A percentile compares a stretch with the other conserved stretches of the same genome.
Evolutionary conservation across 2,888 invertebrate genomes (phyloP).

Genomic region (Nasonovia ribisnigri): DNA sequence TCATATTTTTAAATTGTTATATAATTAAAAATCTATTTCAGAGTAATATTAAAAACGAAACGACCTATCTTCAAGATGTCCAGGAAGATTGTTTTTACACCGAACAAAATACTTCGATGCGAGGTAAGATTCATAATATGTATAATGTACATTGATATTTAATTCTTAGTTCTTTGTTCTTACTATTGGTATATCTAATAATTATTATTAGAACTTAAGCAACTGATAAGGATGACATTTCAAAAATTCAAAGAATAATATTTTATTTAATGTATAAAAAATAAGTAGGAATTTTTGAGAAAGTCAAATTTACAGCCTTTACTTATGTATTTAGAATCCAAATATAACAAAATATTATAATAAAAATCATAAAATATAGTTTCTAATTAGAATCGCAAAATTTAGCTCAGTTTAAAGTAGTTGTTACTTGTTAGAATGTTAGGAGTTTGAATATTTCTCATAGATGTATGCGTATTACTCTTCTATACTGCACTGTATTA

Average conservation of each 20-base stretch:
- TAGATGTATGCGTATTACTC: not conserved
- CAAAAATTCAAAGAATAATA: not conserved
- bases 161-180: not conserved
- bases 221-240: not conserved
- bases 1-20: not conserved
- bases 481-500: too few species aligned
- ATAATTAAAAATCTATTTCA: conserved; percentile 30
- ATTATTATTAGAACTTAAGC: not conserved
- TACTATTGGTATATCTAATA: not conserved
- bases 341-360: not conserved
- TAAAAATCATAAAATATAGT: not conserved
- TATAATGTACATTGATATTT: not conserved
- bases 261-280: not conserved
- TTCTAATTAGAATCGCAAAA: not conserved
- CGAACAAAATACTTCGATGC: conserved; percentile 53
- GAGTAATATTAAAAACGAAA: conserved; percentile 54
- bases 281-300: not conserved
- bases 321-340: not conserved
- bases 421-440: not conserved
- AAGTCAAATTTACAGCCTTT: not conserved
- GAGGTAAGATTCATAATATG: conserved; percentile 37
- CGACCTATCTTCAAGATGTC: conserved; percentile 48
- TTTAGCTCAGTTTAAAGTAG: not conserved
- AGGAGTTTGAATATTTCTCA: not conserved
- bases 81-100: conserved; percentile 60